These are phyloP conservation scores for Oedothorax gibbosus DNA, from an alignment of 1,140 invertebrate genomes.

Conservation along the genomic window DNA sequence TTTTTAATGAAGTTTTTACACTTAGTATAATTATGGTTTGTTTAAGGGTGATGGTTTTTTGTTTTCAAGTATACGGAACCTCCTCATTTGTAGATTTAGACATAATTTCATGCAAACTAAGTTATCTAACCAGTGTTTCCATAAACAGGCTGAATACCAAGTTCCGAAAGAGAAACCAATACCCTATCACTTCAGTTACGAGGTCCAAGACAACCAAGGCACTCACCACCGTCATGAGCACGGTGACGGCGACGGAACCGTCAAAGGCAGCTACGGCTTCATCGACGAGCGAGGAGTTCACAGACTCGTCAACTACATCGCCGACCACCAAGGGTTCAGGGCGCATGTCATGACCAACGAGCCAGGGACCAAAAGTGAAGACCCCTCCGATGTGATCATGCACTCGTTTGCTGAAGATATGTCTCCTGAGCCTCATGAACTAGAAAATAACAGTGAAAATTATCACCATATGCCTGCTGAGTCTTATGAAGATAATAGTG, in stretches of 20 bases:
- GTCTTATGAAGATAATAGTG: too few species aligned
- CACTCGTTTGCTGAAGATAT: neutral
- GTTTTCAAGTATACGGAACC: too few species aligned
- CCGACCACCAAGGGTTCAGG: conserved; percentile 62
- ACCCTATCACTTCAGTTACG: conserved; percentile 60
- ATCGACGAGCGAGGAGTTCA: conserved; percentile 51
- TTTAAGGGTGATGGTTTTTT: too few species aligned
- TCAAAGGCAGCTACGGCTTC: conserved; percentile 56
- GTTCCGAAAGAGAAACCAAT: neutral
- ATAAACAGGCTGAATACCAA: neutral
- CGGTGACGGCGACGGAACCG: conserved; percentile 48
- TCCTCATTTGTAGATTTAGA: too few species aligned
- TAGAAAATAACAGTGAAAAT: too few species aligned
- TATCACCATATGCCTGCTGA: too few species aligned
- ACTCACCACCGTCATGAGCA: conserved; percentile 51
- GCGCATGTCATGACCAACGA: conserved; percentile 62
- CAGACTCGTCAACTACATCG: conserved; percentile 61
- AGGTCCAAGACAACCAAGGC: conserved; percentile 38
- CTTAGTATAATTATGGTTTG: too few species aligned
- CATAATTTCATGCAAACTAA: too few species aligned
- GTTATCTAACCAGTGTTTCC: neutral
- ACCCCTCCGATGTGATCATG: conserved; percentile 39
- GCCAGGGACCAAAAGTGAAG: conserved; percentile 48
- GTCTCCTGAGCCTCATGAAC: too few species aligned
- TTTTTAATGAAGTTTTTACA: too few species aligned